phyloP scores from a whole-genome alignment of 2,888 invertebrate species.

The Homarus gammarus region DNA sequence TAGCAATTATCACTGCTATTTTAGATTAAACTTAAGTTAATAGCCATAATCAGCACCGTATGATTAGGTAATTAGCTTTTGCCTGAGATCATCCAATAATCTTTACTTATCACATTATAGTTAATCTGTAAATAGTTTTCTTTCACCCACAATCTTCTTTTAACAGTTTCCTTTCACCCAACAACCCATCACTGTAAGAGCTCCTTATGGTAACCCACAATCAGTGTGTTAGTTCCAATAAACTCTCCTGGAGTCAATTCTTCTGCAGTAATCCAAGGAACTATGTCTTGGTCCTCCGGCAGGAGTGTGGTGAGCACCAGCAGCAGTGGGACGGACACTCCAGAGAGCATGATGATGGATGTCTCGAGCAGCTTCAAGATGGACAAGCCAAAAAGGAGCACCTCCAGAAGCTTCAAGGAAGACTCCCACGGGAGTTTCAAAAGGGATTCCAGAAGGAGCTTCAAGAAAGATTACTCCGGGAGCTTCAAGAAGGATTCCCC shows the following conservation, averaged over 20 bases:
- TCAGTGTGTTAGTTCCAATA: too few species aligned
- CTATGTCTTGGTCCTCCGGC: background rate
- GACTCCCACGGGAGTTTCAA: conserved; percentile 32
- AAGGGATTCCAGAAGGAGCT: background rate
- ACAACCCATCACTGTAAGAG: too few species aligned
- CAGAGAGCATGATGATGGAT: conserved; percentile 29
- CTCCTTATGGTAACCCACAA: too few species aligned
- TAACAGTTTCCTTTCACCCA: too few species aligned
- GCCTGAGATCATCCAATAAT: too few species aligned
- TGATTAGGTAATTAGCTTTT: too few species aligned
- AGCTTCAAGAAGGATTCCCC: conserved; percentile 37
- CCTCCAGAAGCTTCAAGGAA: background rate
- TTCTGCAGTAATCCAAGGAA: background rate
- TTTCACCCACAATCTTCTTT: too few species aligned
- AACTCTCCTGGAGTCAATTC: background rate
- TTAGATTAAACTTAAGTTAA: too few species aligned
- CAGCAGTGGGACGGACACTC: conserved; percentile 37
- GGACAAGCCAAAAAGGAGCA: background rate
- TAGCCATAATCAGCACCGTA: too few species aligned
- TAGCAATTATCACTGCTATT: too few species aligned
- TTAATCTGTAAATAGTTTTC: too few species aligned
- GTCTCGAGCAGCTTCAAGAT: background rate
- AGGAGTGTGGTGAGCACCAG: conserved; percentile 48
- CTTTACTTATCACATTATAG: too few species aligned
- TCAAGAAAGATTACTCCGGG: conserved; percentile 7